Evolutionary conservation across 2,888 invertebrate genomes (phyloP), one percentile per base, ranked within the genome.

Genomic region (Elmis aenea): DNA sequence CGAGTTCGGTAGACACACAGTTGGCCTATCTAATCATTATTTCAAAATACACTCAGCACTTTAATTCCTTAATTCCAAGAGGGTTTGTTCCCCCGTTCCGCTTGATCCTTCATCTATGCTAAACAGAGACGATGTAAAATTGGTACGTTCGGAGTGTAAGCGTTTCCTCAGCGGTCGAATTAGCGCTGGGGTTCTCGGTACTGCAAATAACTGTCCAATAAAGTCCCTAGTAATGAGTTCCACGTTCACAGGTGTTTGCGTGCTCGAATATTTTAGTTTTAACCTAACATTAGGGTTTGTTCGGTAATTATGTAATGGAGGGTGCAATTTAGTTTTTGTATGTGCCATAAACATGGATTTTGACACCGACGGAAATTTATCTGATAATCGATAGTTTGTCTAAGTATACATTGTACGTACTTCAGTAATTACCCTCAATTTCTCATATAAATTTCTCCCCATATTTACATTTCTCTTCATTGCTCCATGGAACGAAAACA

Each of bases 201-300:
- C 29, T 18, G 36, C 36, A 38, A 45, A 48, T 50, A 48, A 50
- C 38, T 48, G 50, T 50, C 47, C 47, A 50, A 50, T 50, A 48
- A 50, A 48, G 47, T 50, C 41, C 29, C 11, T 28, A 26, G 45
- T 48, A 50, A 50, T 50, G 50, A 48, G 50, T 50, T 48, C 37
- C 41, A 35, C 41, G 50, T 50, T 42, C 47, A 45, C 47, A 48
- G 47, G 50, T 50, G 50, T 48, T 48, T 45, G 47, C 45, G 42
- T 47, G 47, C 26, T 36, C 28, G 47, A 39, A 45, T 50, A 50
- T 50, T 47, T 50, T 32, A 43, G 42, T 45, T 44, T 38, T 33
- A 42, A 31, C 11, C 21, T 22, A 25, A 12, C 23, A 22, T 16
- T 29, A 34, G 27, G 39, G 36, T 36, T 31, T 24, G 33, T 40